Base-by-base conservation (phyloP, 2,797 vertebrate genomes). In the Gouania willdenowi region DNA sequence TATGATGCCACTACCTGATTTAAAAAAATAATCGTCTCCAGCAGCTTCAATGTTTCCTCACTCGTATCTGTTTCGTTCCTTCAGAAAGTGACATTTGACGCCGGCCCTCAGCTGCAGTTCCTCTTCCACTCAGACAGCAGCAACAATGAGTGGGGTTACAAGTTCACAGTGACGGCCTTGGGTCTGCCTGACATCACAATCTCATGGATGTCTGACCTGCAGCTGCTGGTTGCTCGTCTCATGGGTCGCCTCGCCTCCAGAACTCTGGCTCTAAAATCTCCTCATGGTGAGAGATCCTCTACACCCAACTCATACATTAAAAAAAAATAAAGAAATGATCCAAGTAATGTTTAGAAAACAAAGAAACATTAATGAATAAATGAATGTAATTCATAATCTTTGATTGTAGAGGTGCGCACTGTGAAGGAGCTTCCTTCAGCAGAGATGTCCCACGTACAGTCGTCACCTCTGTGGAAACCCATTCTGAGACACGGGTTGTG, bases 111-210 rank as follows among this genome's bases (percentile, higher is more conserved):
- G 84, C 91, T 99, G 44, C 97, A 97, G 85, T 99, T 98, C 87
- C 91, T 98, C 62, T 99, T 98, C 83, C 94, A 98, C 87, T 98
- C 97, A 10, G 95, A 98, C 69, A 97, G 91, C 87, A 98, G 92
- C 54, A 98, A 97, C 70, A 97, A 94, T 4, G 95, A 98, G 80
- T 99, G 97, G 97, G 95, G 97, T 44, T 99, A 96, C 85, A 98
- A 94, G 79, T 99, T 99, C 68, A 87, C 87, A 0, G 91, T 98
- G 61, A 97, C 92, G 1, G 94, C 97, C 1, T 89, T 88, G 0
- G 95, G 97, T 46, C 87, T 97, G 6, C 94, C 95, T 0, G 95
- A 98, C 26, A 89, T 98, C 35, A 90, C 91, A 0, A 87, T 98
- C 17, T 97, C 94, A 8, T 99, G 95, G 97, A 93, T 92, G 52